Conservation (phyloP, 2,113 vertebrate genomes). For the Brienomyrus longianalis region DNA sequence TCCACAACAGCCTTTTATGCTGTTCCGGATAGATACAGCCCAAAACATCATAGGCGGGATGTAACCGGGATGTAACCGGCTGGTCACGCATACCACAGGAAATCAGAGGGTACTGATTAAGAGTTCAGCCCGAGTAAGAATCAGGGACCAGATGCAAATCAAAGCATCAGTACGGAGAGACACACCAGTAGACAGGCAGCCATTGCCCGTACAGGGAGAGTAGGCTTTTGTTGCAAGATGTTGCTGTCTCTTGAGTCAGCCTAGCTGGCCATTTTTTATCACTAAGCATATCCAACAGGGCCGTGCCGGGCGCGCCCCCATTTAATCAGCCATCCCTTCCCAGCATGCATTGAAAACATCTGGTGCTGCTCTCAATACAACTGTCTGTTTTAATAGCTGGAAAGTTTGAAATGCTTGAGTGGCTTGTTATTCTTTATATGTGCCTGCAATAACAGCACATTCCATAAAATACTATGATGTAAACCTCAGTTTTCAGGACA, state of each 20-base stretch:
- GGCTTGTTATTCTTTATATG: neutral
- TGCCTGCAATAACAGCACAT: neutral
- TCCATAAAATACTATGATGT: neutral
- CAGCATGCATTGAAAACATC: neutral
- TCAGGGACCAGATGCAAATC: neutral
- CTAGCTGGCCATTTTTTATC: constrained; percentile 1
- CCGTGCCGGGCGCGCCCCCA: neutral
- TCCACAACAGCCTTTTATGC: neutral
- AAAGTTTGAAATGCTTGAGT: neutral
- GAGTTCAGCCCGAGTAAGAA: neutral
- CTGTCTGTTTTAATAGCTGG: neutral
- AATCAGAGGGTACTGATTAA: neutral
- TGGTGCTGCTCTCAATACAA: neutral
- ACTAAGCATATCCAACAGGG: neutral
- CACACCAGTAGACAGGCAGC: neutral
- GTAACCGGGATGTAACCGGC: neutral
- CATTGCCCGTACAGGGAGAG: neutral
- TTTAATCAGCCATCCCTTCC: neutral
- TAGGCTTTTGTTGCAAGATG: neutral
- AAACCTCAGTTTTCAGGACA: neutral
- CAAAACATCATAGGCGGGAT: neutral
- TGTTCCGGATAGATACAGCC: constrained; percentile 4
- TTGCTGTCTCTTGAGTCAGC: constrained; percentile 7
- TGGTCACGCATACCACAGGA: neutral
- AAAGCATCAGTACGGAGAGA: neutral